phyloP scores from a whole-genome alignment of 2,113 vertebrate genomes.

The Narcine bancroftii region DNA sequence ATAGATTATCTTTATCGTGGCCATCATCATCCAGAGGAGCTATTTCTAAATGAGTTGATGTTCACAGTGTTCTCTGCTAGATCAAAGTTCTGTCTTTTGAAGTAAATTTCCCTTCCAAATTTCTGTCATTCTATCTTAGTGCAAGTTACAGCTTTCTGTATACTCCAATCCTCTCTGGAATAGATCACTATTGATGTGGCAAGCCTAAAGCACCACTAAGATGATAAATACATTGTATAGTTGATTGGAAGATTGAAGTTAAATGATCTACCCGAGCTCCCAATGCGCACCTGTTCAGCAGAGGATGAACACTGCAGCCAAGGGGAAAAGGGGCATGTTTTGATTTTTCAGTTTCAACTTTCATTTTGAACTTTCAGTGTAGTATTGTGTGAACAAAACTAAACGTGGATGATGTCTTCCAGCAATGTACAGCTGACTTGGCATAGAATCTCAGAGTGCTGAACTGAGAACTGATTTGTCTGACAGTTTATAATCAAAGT shows the following conservation, averaged over 20 bases:
- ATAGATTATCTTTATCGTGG: conserved; percentile 9
- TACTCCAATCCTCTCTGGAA: conserved; percentile 14
- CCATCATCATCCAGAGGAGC: neutral
- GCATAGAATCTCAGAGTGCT: conserved; percentile 65
- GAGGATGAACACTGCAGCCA: neutral
- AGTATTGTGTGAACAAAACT: conserved; percentile 57
- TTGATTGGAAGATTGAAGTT: conserved; percentile 27
- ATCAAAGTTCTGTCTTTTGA: conserved; percentile 32
- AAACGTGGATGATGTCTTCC: conserved; percentile 48
- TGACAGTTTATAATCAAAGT: conserved; percentile 99
- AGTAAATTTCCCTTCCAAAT: conserved; percentile 32
- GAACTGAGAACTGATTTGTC: conserved; percentile 79
- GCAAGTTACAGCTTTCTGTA: conserved; percentile 14
- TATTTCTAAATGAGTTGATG: neutral
- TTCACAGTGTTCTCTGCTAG: neutral
- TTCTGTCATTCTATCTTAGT: neutral
- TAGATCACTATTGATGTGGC: conserved; percentile 7
- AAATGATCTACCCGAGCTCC: conserved; percentile 27
- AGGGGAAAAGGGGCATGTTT: neutral
- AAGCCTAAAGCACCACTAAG: conserved; percentile 33
- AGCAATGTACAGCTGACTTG: conserved; percentile 63
- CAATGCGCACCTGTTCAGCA: neutral
- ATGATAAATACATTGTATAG: conserved; percentile 32
- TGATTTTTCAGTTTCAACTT: conserved; percentile 35
- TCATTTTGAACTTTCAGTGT: conserved; percentile 49